Base-by-base conservation (phyloP, 1,140 invertebrate genomes). In the Capitella teleta region DNA sequence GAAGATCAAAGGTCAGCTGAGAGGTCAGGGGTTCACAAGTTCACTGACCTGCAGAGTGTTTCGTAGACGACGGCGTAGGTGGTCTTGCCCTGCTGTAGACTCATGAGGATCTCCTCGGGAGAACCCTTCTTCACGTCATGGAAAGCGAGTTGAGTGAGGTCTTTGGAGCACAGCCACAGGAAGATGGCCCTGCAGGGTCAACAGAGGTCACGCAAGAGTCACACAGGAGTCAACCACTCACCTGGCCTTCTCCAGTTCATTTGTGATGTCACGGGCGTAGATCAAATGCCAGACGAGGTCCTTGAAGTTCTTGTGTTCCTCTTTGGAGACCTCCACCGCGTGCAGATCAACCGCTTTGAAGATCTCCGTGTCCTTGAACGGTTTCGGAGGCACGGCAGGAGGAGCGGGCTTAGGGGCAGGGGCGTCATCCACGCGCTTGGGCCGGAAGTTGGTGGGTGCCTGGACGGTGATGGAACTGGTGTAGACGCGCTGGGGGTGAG, bases 31-130 rank as follows among this genome's bases (percentile, higher is more conserved):
- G 32, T 12, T 34, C 10, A 16, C 32, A 34, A 34, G 32, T 34
- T 34, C 32, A 59, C 64, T 53, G 52, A 72, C 70, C 63, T 69
- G 68, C 70, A 73, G 56, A 73, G 63, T 8, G 62, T 72, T 45
- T 71, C 66, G 57, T 68, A 73, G 18, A 72, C 65, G 60, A 70
- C 67, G n/a, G 70, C 70, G 50, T 73, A 73, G 28, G 67, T 73
- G 14, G 67, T 68, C 41, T 62, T 63, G n/a, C 70, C 70, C 21
- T 62, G 64, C 46, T 70, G 67, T 38, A 73, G 53, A 23, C 64
- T 65, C 60, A 73, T 64, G 5, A 73, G 57, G 19, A 73, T 67
- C 46, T 71, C 67, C 40, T 73, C 70, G 14, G 70, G 70, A 28
- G 66, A 67, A 24, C 61, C 67, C 49, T 61, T 57, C 42, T 62